Conservation (phyloP, 2,113 vertebrate species). For the Nymphicus hollandicus region DNA sequence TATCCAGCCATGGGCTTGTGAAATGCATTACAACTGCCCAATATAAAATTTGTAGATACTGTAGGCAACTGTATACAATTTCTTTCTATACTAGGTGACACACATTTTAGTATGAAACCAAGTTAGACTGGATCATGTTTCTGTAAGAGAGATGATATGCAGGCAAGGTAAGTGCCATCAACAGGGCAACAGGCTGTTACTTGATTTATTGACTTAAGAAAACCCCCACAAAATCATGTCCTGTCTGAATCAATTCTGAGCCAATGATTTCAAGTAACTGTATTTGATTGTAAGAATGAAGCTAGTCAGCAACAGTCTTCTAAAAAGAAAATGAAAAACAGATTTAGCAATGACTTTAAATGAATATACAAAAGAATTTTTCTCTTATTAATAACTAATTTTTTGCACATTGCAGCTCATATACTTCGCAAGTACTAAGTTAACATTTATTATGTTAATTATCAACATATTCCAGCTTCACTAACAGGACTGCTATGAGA, state of each 20-base stretch:
- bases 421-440: neutral
- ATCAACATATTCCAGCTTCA: neutral
- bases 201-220: neutral
- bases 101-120: neutral
- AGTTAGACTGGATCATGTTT: neutral
- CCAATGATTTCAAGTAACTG: neutral
- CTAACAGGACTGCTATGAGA: neutral
- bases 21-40: neutral
- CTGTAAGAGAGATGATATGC: neutral
- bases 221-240: neutral
- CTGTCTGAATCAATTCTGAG: neutral
- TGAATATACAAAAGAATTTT: neutral
- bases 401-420: fast-evolving
- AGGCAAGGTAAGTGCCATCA: neutral
- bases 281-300: neutral
- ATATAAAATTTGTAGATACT: neutral
- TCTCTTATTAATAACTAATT: neutral
- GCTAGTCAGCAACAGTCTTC: neutral
- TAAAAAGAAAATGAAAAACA: neutral
- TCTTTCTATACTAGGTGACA: neutral
- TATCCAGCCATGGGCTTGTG: neutral
- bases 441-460: neutral
- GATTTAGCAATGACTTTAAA: neutral
- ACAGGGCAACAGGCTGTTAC: neutral
- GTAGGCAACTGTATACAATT: neutral